These are phyloP conservation scores for Aphyosemion australe DNA, from an alignment of 2,113 vertebrate species.

Conservation along the genomic window DNA sequence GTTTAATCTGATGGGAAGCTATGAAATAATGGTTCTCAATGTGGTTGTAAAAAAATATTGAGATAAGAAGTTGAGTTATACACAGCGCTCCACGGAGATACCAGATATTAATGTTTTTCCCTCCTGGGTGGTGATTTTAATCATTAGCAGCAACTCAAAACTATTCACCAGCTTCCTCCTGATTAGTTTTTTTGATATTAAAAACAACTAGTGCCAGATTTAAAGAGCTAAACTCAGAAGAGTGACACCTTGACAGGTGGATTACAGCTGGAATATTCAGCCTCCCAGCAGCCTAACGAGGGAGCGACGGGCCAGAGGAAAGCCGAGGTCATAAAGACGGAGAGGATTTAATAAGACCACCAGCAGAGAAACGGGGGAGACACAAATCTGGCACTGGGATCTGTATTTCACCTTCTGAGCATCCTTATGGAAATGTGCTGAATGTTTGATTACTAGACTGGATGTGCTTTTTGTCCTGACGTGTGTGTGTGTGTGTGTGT, in stretches of 20 bases:
- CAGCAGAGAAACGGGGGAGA: too few species aligned
- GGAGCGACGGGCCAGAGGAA: slow-evolving; percentile 30
- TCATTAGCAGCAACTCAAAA: slow-evolving; percentile 13
- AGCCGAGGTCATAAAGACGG: slow-evolving; percentile 25
- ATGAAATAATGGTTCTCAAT: slow-evolving; percentile 9
- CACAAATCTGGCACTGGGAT: too few species aligned
- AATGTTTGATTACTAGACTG: slow-evolving; percentile 45
- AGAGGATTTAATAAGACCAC: slow-evolving; percentile 66
- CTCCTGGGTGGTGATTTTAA: slow-evolving; percentile 1
- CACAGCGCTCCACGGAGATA: slow-evolving; percentile 13
- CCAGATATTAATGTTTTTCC: slow-evolving; percentile 28
- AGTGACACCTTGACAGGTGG: background rate
- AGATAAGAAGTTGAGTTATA: slow-evolving; percentile 2
- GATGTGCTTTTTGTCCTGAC: slow-evolving; percentile 18
- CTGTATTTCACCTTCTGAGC: slow-evolving; percentile 58
- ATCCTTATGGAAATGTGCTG: slow-evolving; percentile 61
- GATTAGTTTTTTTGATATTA: slow-evolving; percentile 41
- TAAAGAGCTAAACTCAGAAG: slow-evolving; percentile 10
- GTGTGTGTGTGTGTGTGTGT: slow-evolving; percentile 9
- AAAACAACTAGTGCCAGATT: background rate
- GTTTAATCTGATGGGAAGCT: background rate
- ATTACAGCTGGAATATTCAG: too few species aligned
- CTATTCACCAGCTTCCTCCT: slow-evolving; percentile 17
- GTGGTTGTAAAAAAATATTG: slow-evolving; percentile 12
- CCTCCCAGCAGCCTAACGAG: slow-evolving; percentile 41